Percentiles rank a stretch among this genome's conserved stretches.
Evolutionary conservation across 2,888 invertebrate species (phyloP).

Genomic region (Hartigia nigra): DNA sequence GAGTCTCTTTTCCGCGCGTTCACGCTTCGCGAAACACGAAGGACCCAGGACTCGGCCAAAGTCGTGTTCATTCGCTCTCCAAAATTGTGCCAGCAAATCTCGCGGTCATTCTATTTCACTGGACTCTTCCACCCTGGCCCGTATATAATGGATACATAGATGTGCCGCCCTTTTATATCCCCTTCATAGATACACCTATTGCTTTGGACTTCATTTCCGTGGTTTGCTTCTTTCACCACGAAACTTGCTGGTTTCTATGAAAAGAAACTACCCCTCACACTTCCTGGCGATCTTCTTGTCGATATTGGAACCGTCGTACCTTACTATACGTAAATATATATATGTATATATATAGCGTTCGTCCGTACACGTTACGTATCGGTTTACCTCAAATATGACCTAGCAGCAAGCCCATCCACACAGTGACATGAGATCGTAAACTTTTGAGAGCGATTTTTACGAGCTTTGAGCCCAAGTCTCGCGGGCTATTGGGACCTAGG

Average conservation of each 20-base stretch:
- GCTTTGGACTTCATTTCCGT: not conserved
- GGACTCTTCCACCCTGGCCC: not conserved
- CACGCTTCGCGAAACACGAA: not conserved
- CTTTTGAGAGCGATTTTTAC: constrained; percentile 5
- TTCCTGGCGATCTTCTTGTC: not conserved
- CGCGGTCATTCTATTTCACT: not conserved
- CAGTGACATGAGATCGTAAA: not conserved
- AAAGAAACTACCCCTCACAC: not conserved
- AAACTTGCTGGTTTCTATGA: not conserved
- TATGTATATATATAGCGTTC: not conserved
- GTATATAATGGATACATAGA: not conserved
- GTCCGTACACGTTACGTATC: not conserved
- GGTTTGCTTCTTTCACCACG: not conserved
- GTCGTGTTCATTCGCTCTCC: not conserved
- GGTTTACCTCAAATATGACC: not conserved
- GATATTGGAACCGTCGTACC: not conserved
- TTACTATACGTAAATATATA: not conserved
- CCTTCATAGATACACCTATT: not conserved
- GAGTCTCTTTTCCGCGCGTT: not conserved
- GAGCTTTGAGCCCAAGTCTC: not conserved
- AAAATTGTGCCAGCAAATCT: not conserved
- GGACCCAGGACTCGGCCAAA: not conserved
- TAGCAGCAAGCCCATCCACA: not conserved
- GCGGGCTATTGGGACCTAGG: not conserved
- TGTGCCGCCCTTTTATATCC: not conserved